Percentiles rank a stretch among this genome's conserved stretches.
phyloP scores from a whole-genome alignment of 2,888 invertebrate species.

The Ectobius pallidus region DNA sequence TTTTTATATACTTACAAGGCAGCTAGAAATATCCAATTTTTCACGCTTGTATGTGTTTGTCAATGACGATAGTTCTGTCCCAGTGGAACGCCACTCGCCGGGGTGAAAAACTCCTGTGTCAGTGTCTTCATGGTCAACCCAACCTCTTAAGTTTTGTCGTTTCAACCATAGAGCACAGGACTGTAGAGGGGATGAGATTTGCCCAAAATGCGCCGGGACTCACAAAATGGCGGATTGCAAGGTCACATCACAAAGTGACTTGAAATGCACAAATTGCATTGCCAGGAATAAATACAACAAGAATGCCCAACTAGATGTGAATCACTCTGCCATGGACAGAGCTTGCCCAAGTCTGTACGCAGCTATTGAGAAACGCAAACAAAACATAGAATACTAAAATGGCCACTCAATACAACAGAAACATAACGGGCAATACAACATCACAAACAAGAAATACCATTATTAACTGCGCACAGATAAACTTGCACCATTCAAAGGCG shows the following conservation, averaged over 20 bases:
- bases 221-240: not conserved
- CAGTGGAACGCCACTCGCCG: too few species aligned
- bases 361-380: not conserved
- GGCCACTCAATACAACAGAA: not conserved
- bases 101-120: too few species aligned
- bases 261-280: not conserved
- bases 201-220: too few species aligned
- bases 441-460: not conserved
- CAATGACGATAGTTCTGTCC: too few species aligned
- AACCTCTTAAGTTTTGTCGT: not conserved
- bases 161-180: not conserved
- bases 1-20: too few species aligned
- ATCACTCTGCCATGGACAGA: conserved; percentile 3
- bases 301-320: conserved; percentile 23
- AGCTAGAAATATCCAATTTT: too few species aligned
- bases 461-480: not conserved
- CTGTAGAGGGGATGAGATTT: not conserved
- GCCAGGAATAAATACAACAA: not conserved
- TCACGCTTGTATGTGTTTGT: too few species aligned
- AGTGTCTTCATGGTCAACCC: too few species aligned
- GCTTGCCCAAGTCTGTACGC: not conserved
- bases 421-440: not conserved
- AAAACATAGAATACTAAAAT: not conserved
- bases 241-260: not conserved
- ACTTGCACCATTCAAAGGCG: not conserved